Conservation (phyloP, 1,140 invertebrate species). For the Teleogryllus occipitalis region DNA sequence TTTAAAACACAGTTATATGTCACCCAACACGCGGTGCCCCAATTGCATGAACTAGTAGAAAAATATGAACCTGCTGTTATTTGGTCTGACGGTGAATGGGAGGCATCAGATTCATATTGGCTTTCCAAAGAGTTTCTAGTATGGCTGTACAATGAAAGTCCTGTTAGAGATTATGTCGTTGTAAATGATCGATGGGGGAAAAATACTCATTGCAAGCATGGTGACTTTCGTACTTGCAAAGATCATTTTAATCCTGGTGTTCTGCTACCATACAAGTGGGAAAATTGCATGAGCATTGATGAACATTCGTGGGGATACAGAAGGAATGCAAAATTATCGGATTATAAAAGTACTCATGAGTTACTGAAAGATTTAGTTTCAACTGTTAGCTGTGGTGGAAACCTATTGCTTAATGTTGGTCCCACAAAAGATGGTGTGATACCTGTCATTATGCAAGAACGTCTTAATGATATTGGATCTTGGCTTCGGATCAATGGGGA, state of each 20-base stretch:
- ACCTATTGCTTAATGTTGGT: slow-evolving; percentile 82
- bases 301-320: slow-evolving; percentile 80
- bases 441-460: slow-evolving; percentile 79
- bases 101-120: slow-evolving; percentile 73
- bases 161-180: slow-evolving; percentile 79
- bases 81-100: slow-evolving; percentile 93
- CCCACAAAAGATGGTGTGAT: slow-evolving; percentile 86
- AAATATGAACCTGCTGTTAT: slow-evolving; percentile 80
- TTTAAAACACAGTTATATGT: slow-evolving; percentile 60
- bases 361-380: slow-evolving; percentile 62
- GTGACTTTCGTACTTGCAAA: slow-evolving; percentile 73
- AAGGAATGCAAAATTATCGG: slow-evolving; percentile 57
- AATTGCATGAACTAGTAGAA: slow-evolving; percentile 63
- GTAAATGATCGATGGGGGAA: slow-evolving; percentile 82
- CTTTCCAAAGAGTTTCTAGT: slow-evolving; percentile 69
- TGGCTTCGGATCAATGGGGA: slow-evolving; percentile 64
- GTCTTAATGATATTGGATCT: slow-evolving; percentile 60
- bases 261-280: slow-evolving; percentile 73
- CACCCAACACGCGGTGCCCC: slow-evolving; percentile 58
- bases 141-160: slow-evolving; percentile 93
- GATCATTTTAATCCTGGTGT: slow-evolving; percentile 83
- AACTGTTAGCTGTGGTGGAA: slow-evolving; percentile 76
- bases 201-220: slow-evolving; percentile 72
- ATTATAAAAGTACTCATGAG: slow-evolving; percentile 63
- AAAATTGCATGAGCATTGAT: slow-evolving; percentile 88